These are phyloP conservation scores for Alouatta palliata DNA, from an alignment of 2,113 vertebrate genomes.

Conservation along the genomic window DNA sequence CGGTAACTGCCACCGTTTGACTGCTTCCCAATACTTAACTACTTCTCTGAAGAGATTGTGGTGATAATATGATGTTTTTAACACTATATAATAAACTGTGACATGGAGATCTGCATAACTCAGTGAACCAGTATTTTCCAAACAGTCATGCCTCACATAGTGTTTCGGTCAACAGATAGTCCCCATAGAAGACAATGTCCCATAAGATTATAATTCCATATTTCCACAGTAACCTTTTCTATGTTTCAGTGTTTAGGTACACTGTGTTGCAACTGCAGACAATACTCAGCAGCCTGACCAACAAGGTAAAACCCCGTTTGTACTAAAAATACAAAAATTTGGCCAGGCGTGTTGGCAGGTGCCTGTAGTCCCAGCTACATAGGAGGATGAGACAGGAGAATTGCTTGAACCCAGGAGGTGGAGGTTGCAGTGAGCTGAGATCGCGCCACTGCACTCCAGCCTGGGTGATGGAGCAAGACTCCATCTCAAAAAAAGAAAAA, in stretches of 20 bases:
- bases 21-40: not conserved
- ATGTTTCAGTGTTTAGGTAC: not conserved
- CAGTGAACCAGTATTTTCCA: not conserved
- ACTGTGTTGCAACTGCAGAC: not conserved
- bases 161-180: not conserved
- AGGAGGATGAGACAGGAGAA: no score
- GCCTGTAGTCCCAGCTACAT: no score
- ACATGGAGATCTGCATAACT: not conserved
- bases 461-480: no score
- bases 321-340: no score
- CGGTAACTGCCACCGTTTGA: not conserved
- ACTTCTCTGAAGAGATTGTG: not conserved
- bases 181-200: not conserved
- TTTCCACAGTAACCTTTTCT: not conserved
- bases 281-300: not conserved
- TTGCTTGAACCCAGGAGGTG: no score
- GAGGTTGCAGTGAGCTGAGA: no score
- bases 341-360: no score
- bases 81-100: conserved; percentile 9
- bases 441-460: no score
- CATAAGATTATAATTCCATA: not conserved
- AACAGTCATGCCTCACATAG: not conserved
- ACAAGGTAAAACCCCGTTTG: no score
- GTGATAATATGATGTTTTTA: not conserved
- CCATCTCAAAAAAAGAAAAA: no score